These are phyloP conservation scores for Xestobium rufovillosum DNA, from an alignment of 2,888 invertebrate genomes.

Conservation along the genomic window DNA sequence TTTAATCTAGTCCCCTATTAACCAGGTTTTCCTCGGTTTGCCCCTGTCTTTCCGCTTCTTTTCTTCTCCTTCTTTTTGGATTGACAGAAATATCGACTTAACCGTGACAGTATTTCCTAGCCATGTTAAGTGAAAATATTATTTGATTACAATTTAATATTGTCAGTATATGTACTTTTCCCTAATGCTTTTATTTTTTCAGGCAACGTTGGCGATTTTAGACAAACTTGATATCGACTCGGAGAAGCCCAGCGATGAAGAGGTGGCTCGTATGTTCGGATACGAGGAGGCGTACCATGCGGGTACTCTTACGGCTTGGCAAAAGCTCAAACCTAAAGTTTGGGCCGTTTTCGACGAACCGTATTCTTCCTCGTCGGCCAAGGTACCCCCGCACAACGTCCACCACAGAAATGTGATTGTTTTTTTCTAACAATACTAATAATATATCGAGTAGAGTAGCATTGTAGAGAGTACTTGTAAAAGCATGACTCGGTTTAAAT, in stretches of 20 bases:
- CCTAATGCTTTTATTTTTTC: constrained; percentile 31
- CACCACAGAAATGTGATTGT: constrained; percentile 40
- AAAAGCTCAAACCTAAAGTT: constrained; percentile 80
- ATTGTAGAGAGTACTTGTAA: not conserved
- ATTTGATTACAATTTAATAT: no score
- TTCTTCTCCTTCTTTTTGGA: no score
- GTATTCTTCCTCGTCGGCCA: constrained; percentile 84
- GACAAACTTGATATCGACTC: constrained; percentile 93
- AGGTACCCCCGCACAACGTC: constrained; percentile 83
- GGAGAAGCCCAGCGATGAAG: constrained; percentile 86
- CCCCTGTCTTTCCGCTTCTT: no score
- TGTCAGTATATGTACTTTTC: no score
- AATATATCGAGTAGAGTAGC: not conserved
- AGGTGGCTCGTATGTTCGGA: constrained; percentile 87
- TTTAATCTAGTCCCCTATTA: no score
- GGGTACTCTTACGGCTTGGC: constrained; percentile 79
- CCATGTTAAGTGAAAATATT: no score
- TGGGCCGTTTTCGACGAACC: constrained; percentile 97
- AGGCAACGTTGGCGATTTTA: constrained; percentile 92
- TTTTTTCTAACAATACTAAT: constrained; percentile 27
- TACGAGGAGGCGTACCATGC: constrained; percentile 77
- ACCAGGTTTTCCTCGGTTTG: no score
- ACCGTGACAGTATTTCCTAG: no score
- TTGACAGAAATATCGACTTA: no score
- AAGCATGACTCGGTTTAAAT: no score